These are phyloP conservation scores for Andrena camellia DNA, from an alignment of 2,888 invertebrate genomes.

Conservation along the genomic window DNA sequence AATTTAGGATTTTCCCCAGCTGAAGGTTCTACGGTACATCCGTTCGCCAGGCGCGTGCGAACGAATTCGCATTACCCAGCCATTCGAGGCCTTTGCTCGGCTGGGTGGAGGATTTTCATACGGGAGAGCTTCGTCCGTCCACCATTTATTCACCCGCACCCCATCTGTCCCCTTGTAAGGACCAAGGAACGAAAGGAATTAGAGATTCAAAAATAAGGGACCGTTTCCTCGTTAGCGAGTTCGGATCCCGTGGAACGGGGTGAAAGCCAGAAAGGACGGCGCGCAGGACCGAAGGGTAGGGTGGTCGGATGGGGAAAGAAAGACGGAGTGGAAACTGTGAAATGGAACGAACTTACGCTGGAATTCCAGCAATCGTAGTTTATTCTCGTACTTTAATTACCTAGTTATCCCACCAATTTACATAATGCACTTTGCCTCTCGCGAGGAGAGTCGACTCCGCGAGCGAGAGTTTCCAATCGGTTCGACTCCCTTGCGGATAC, in stretches of 20 bases:
- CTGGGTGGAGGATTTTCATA: constrained; percentile 44
- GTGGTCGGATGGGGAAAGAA: not conserved
- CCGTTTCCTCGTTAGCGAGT: constrained; percentile 67
- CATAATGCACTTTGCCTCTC: constrained; percentile 71
- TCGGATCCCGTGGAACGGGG: constrained; percentile 38
- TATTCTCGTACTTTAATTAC: constrained; percentile 76
- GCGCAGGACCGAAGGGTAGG: not conserved
- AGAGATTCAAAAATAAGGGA: constrained; percentile 71
- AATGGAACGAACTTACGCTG: constrained; percentile 68
- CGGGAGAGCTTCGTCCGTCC: constrained; percentile 46
- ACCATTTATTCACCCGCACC: constrained; percentile 41
- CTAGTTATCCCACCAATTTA: constrained; percentile 74
- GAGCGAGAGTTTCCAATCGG: constrained; percentile 71
- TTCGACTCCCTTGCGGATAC: constrained; percentile 58
- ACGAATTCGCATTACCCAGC: constrained; percentile 64
- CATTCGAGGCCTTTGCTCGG: not conserved
- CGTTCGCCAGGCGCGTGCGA: constrained; percentile 62
- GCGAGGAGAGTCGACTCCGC: constrained; percentile 56
- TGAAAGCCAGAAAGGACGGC: constrained; percentile 9
- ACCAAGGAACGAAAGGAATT: constrained; percentile 61
- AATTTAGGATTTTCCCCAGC: constrained; percentile 75
- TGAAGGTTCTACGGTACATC: constrained; percentile 26
- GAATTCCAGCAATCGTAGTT: constrained; percentile 73
- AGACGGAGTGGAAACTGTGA: constrained; percentile 52
- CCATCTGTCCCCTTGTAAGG: constrained; percentile 11